phyloP scores from a whole-genome alignment of 1,140 invertebrate genomes.

The Xylocopa sonorina region DNA sequence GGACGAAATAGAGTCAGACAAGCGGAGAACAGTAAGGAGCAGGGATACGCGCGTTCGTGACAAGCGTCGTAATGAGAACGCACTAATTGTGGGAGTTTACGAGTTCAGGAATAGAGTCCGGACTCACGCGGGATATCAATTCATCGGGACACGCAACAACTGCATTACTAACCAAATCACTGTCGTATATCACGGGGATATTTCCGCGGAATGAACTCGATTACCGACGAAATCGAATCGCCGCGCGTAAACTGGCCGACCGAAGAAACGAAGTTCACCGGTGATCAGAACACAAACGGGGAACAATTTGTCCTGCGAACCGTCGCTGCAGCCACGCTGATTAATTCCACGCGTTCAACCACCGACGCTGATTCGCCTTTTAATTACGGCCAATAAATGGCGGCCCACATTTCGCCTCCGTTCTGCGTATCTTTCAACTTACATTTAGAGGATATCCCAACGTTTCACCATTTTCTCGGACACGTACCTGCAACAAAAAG shows the following conservation, averaged over 20 bases:
- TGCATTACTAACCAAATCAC: neutral
- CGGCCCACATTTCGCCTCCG: neutral
- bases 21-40: too few relatives aligned
- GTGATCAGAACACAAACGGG: too few relatives aligned
- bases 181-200: neutral
- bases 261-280: neutral
- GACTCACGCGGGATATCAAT: neutral
- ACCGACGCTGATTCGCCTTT: constrained; percentile 22
- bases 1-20: too few relatives aligned
- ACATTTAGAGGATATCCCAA: neutral
- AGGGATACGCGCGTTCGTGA: too few relatives aligned
- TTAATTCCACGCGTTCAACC: constrained; percentile 15
- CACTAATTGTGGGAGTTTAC: neutral
- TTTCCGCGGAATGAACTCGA: neutral
- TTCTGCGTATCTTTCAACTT: neutral
- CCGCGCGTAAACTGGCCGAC: neutral
- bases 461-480: neutral
- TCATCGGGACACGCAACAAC: neutral
- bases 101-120: neutral
- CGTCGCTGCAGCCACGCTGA: constrained; percentile 7
- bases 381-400: constrained; percentile 17
- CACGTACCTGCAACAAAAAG: constrained; percentile 37
- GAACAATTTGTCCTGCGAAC: constrained; percentile 4
- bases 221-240: constrained; percentile 16
- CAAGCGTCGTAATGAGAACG: fast-evolving